These are phyloP conservation scores for Watsonalla cultraria DNA, from an alignment of 2,888 invertebrate species.

Conservation along the genomic window DNA sequence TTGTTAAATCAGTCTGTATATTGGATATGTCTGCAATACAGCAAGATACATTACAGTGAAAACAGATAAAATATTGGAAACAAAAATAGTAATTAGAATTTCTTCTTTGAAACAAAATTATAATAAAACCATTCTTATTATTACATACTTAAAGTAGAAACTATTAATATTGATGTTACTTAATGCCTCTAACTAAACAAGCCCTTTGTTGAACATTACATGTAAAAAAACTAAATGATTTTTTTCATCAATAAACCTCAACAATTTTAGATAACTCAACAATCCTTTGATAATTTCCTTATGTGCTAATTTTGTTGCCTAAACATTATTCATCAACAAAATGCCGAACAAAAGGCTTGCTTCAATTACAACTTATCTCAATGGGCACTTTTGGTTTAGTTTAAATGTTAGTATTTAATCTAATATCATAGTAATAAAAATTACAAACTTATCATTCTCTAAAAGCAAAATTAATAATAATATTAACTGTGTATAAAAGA, in stretches of 20 bases:
- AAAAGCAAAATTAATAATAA: slow-evolving; percentile 75
- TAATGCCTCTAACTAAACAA: slow-evolving; percentile 74
- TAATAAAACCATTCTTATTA: slow-evolving; percentile 74
- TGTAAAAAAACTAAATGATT: slow-evolving; percentile 63
- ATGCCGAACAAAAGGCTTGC: slow-evolving; percentile 72
- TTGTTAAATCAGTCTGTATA: slow-evolving; percentile 78
- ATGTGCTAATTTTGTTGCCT: slow-evolving; percentile 75
- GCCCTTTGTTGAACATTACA: slow-evolving; percentile 66
- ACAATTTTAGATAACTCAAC: slow-evolving; percentile 76
- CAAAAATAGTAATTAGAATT: slow-evolving; percentile 78
- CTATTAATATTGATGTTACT: slow-evolving; percentile 75
- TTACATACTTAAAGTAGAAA: slow-evolving; percentile 74
- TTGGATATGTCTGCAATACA: slow-evolving; percentile 80
- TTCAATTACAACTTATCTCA: slow-evolving; percentile 75
- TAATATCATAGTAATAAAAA: slow-evolving; percentile 73
- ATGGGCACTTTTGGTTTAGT: slow-evolving; percentile 80
- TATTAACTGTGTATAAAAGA: slow-evolving; percentile 73
- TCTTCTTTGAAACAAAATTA: slow-evolving; percentile 77
- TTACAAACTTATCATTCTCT: slow-evolving; percentile 73
- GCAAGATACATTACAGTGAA: slow-evolving; percentile 78
- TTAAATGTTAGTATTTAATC: slow-evolving; percentile 75
- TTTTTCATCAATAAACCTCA: slow-evolving; percentile 67
- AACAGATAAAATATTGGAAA: slow-evolving; percentile 79
- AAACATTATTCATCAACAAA: slow-evolving; percentile 71
- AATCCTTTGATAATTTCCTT: slow-evolving; percentile 71